A percentile compares a stretch with the other conserved stretches of the same genome.
Evolutionary conservation across 2,113 vertebrate species (phyloP).

Genomic region (Lasiurus borealis): DNA sequence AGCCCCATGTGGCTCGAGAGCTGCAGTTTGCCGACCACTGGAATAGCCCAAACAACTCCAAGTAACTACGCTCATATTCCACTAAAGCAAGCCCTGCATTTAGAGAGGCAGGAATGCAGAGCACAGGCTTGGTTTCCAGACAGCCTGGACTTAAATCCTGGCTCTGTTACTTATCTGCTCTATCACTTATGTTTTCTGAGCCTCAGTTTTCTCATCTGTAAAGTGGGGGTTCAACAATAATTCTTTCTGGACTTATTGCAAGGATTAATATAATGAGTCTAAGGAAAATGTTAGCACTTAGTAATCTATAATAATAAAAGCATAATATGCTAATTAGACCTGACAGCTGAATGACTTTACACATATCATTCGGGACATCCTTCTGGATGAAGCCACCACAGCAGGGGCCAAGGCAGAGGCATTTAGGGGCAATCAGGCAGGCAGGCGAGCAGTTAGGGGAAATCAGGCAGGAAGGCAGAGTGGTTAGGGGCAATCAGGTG

Average conservation of each 20-base stretch:
- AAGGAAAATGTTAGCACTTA: background rate
- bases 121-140: background rate
- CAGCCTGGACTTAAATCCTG: background rate
- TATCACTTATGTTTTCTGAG: background rate
- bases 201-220: background rate
- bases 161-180: background rate
- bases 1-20: too few relatives aligned
- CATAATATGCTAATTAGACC: too few relatives aligned
- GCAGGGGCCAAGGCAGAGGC: too few relatives aligned
- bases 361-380: too few relatives aligned
- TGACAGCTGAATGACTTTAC: too few relatives aligned
- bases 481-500: too few relatives aligned
- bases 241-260: background rate
- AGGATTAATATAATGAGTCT: background rate
- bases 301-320: too few relatives aligned
- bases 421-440: too few relatives aligned
- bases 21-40: too few relatives aligned
- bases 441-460: too few relatives aligned
- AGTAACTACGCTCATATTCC: fast-evolving
- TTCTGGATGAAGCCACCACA: too few relatives aligned
- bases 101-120: background rate
- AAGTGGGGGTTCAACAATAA: background rate
- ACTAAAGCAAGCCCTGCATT: background rate
- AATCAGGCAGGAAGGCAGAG: too few relatives aligned
- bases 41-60: background rate